Evolutionary conservation across 2,113 vertebrate species (phyloP).

Genomic region (Strigops habroptila): DNA sequence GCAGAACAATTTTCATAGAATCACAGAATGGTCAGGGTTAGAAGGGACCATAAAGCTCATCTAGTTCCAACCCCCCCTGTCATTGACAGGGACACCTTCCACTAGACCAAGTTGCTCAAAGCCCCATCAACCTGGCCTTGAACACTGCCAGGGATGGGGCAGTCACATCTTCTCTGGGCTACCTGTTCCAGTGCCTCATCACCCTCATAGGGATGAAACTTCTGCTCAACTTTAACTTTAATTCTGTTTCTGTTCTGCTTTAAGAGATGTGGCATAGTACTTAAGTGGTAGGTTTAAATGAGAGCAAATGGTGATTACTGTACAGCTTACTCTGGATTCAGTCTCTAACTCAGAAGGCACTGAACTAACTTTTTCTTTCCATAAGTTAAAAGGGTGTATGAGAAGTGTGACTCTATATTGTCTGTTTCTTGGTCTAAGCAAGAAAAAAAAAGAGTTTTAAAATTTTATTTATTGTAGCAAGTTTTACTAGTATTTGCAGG

Average conservation of each 20-base stretch:
- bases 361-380: background rate
- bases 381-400: background rate
- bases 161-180: background rate
- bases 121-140: background rate
- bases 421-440: background rate
- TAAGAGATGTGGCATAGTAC: background rate
- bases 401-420: background rate
- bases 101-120: background rate
- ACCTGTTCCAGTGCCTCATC: background rate
- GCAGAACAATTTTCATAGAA: background rate
- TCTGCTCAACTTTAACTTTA: background rate
- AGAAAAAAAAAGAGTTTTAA: background rate
- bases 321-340: background rate
- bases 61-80: background rate
- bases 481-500: background rate
- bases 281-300: background rate
- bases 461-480: background rate
- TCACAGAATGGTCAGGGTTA: background rate
- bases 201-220: background rate
- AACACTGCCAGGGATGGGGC: background rate
- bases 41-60: background rate
- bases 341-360: background rate
- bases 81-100: background rate
- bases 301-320: background rate
- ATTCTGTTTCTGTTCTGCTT: background rate